Evolutionary conservation across 2,113 vertebrate species (phyloP), one percentile per base, ranked within the genome.

Genomic region (Fulmarus glacialis): DNA sequence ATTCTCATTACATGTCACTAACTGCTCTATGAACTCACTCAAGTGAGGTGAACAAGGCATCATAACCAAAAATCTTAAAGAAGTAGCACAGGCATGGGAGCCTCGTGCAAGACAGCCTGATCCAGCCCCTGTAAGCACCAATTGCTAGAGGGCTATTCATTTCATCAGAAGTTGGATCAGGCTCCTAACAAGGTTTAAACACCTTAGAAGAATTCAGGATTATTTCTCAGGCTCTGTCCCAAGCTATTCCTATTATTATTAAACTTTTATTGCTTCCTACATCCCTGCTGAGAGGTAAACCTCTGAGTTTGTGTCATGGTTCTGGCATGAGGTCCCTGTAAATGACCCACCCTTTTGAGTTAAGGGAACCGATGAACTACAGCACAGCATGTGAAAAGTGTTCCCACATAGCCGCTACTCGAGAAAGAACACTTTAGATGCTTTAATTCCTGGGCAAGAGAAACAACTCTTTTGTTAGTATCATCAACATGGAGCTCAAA

Each of bases 251-350:
- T 74, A 82, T 90, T 90, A 74, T 90, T 95, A 87, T 55, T 38
- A 86, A 91, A 93, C 50, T 79, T 94, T n/a, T 59, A 95, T 85
- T 93, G 87, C 90, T 94, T 96, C 91, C 94, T 91, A 52, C 48
- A 53, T 68, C 87, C 87, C 84, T 67, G 71, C 95, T 95, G 89
- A 87, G 88, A 91, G 42, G 68, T 50, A 93, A 93, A 91, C 24
- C 60, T 87, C 66, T 10, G 66, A 58, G 68, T 79, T 45, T 60
- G 72, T 90, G 58, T 88, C 82, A 48, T 93, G 63, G 21, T 71
- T 96, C 82, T 95, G 83, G 77, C 87, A 93, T 29, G 63, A 89
- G 53, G 80, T 83, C 50, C 34, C 93, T 43, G 59, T 30, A 68
- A 91, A 47, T 55, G 30, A 91, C 86, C 87, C 87, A n/a, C 26